Evolutionary conservation across 2,113 vertebrate species (phyloP).

Genomic region (Eublepharis macularius): DNA sequence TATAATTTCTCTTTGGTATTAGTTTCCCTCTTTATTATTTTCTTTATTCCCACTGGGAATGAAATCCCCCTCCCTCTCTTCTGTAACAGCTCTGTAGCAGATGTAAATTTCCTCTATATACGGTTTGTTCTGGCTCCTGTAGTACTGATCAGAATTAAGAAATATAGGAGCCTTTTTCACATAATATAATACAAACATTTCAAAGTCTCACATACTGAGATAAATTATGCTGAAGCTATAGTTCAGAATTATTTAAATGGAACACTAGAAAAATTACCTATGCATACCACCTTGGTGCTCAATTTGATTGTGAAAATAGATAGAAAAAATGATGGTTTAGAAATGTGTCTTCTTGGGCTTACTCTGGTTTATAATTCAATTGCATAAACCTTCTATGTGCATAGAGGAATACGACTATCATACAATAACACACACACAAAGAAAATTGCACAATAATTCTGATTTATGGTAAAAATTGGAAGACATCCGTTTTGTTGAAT

Average conservation of each 20-base stretch:
- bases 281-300: neutral
- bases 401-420: neutral
- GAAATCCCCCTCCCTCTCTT: no score
- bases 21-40: no score
- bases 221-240: neutral
- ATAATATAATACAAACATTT: neutral
- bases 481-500: slow-evolving; percentile 29
- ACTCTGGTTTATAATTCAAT: slow-evolving; percentile 10
- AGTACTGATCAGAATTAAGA: no score
- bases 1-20: no score
- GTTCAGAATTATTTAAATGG: neutral
- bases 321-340: neutral
- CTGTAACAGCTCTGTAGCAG: no score
- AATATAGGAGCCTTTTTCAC: neutral
- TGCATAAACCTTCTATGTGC: neutral
- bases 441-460: neutral
- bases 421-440: slow-evolving; percentile 10
- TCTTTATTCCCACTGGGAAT: no score
- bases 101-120: no score
- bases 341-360: neutral
- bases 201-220: neutral
- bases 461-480: slow-evolving; percentile 26
- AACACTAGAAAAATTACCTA: neutral
- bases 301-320: slow-evolving; percentile 7
- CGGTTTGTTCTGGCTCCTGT: no score